Percentiles rank a stretch among this genome's conserved stretches.
Conservation (phyloP, 2,888 invertebrate genomes). For the Phortica okadai region DNA sequence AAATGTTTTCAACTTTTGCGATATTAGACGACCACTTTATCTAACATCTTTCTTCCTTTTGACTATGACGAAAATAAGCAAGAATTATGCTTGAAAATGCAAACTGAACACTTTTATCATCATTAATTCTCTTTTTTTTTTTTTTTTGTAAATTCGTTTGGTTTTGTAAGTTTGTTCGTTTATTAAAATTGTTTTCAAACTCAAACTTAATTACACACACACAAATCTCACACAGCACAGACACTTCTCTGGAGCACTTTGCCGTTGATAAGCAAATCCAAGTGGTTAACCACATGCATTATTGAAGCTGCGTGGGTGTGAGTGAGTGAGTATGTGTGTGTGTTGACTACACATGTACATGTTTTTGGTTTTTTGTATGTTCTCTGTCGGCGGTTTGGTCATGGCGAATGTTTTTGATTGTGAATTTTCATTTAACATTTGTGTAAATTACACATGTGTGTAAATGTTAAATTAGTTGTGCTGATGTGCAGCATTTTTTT, state of each 20-base stretch:
- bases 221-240: slow-evolving; percentile 8
- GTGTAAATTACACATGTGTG: neutral
- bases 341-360: neutral
- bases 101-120: too few relatives aligned
- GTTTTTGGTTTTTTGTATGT: neutral
- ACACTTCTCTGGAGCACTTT: slow-evolving; percentile 30
- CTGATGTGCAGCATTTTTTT: neutral
- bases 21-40: neutral
- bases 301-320: slow-evolving; percentile 1
- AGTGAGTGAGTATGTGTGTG: neutral
- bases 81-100: too few relatives aligned
- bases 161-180: neutral
- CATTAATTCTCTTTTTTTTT: neutral
- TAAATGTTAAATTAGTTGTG: slow-evolving; percentile 4
- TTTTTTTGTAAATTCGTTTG: neutral
- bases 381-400: slow-evolving; percentile 4
- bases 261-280: slow-evolving; percentile 58
- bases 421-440: neutral
- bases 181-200: neutral
- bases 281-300: slow-evolving; percentile 60
- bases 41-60: too few relatives aligned
- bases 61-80: too few relatives aligned
- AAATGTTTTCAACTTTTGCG: neutral
- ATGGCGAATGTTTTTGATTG: neutral
- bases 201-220: slow-evolving; percentile 63